Evolutionary conservation across 2,113 vertebrate species (phyloP).

Genomic region (Psittacula cyanocephala): DNA sequence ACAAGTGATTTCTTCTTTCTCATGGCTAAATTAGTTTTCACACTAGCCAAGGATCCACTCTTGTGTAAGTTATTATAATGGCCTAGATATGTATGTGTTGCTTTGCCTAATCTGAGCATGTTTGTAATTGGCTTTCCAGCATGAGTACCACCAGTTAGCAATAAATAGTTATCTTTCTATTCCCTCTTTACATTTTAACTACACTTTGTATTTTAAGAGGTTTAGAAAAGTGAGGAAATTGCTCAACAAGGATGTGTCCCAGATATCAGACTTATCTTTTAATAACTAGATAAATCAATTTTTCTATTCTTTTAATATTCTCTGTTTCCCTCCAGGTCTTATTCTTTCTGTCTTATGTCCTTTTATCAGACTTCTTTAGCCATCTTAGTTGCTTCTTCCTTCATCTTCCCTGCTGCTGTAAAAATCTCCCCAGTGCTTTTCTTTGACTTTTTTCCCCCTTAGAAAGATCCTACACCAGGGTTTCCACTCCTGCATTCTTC

Average conservation of each 20-base stretch:
- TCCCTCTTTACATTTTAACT: conserved; percentile 36
- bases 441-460: background rate
- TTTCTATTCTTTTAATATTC: conserved; percentile 39
- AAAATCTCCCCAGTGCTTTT: conserved; percentile 4
- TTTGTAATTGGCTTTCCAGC: conserved; percentile 25
- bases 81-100: background rate
- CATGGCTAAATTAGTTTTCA: conserved; percentile 11
- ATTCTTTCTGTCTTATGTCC: background rate
- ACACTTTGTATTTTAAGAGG: conserved; percentile 18
- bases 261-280: conserved; percentile 59
- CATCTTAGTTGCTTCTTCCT: conserved; percentile 25
- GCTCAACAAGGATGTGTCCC: background rate
- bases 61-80: background rate
- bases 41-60: background rate
- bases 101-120: background rate
- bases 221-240: conserved; percentile 50
- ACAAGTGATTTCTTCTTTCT: conserved; percentile 31
- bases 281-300: conserved; percentile 53
- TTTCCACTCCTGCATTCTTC: background rate
- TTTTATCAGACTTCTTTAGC: conserved; percentile 37
- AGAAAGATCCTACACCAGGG: background rate
- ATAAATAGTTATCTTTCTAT: conserved; percentile 38
- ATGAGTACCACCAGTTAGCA: background rate
- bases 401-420: conserved; percentile 1
- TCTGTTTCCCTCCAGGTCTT: conserved; percentile 43